phyloP scores from a whole-genome alignment of 2,797 vertebrate genomes.

The Anomalospiza imberbis region DNA sequence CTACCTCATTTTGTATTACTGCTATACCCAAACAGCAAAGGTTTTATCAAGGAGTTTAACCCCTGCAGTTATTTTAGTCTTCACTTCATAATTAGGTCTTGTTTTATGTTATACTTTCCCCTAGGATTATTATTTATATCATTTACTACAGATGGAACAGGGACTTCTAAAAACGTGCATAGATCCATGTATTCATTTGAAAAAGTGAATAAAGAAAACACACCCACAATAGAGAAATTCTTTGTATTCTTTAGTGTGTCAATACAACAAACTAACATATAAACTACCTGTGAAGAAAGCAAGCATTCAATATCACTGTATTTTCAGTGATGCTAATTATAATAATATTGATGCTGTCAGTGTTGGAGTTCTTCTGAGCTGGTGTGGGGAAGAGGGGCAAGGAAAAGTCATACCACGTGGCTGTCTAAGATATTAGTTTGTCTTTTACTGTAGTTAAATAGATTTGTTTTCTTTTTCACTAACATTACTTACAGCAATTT shows the following conservation, averaged over 20 bases:
- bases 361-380: not conserved
- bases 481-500: not conserved
- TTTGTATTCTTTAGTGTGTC: not conserved
- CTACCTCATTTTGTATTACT: conserved; percentile 24
- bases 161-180: not conserved
- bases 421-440: not conserved
- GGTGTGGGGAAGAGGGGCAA: fast-evolving
- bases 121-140: not conserved
- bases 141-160: not conserved
- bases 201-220: not conserved
- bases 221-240: not conserved
- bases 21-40: not conserved
- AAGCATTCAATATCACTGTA: not conserved
- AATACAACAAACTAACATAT: not conserved
- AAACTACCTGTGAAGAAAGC: not conserved
- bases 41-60: conserved; percentile 34
- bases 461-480: not conserved
- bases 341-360: not conserved
- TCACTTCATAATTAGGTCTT: not conserved
- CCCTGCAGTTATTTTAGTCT: not conserved
- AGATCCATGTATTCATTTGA: not conserved
- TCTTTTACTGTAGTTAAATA: not conserved
- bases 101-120: not conserved
- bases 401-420: not conserved
- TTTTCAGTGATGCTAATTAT: not conserved